A percentile compares a stretch with the other conserved stretches of the same genome.
Conservation (phyloP, 1,140 invertebrate species). For the Orussus abietinus region DNA sequence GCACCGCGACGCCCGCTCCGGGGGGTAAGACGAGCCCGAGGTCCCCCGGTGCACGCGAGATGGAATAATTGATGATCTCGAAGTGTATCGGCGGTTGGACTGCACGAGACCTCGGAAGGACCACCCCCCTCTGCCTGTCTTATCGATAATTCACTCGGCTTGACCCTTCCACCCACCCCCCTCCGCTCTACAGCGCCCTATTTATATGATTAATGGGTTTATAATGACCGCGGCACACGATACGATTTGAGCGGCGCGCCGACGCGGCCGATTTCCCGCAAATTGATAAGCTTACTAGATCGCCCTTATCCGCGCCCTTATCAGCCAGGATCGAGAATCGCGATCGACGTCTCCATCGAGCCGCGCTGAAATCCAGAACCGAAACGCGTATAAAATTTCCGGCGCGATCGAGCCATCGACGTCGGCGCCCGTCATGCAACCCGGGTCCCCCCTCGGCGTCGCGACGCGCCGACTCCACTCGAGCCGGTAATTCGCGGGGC, state of each 20-base stretch:
- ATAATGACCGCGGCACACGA: constrained; percentile 4
- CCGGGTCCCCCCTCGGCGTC: constrained; percentile 14
- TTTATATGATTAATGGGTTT: constrained; percentile 11
- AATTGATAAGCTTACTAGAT: no score
- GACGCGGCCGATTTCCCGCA: no score
- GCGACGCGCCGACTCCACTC: constrained; percentile 26
- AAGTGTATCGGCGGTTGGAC: constrained; percentile 16
- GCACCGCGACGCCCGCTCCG: no score
- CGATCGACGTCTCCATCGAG: no score
- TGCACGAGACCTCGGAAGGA: background rate
- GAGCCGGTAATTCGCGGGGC: constrained; percentile 42
- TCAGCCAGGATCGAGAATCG: no score
- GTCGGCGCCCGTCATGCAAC: constrained; percentile 49
- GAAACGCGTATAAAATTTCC: no score
- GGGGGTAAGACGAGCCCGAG: no score
- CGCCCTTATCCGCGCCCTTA: no score
- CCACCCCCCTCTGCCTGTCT: constrained; percentile 6
- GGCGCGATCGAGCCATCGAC: constrained; percentile 44
- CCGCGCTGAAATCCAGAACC: no score
- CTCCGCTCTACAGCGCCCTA: background rate
- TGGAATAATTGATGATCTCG: constrained; percentile 22
- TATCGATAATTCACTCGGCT: constrained; percentile 21
- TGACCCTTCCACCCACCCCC: constrained; percentile 11
- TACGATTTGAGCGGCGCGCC: no score
- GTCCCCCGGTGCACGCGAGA: constrained; percentile 17